Conservation (phyloP, 2,113 vertebrate species). For the human (Homo sapiens) region GRCh38 chr12:47044001-47044500, state of each 20-base stretch:
- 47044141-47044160: neutral
- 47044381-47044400: neutral
- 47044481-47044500: neutral
- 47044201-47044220: neutral
- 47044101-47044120: neutral
- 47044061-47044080: neutral
- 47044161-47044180: neutral
- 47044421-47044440: neutral
- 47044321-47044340: neutral
- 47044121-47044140: neutral
- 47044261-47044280: neutral
- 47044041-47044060: neutral
- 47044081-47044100: neutral
- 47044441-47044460: neutral
- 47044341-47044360: neutral
- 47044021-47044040: neutral
- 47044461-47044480: neutral
- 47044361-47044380: slow-evolving; percentile 16
- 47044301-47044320: neutral
- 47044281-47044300: neutral
- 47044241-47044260: neutral
- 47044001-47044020: neutral
- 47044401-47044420: neutral
- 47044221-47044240: neutral
- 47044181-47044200: neutral